phyloP scores from a whole-genome alignment of 2,888 invertebrate genomes.

The Phorcus lineatus region DNA sequence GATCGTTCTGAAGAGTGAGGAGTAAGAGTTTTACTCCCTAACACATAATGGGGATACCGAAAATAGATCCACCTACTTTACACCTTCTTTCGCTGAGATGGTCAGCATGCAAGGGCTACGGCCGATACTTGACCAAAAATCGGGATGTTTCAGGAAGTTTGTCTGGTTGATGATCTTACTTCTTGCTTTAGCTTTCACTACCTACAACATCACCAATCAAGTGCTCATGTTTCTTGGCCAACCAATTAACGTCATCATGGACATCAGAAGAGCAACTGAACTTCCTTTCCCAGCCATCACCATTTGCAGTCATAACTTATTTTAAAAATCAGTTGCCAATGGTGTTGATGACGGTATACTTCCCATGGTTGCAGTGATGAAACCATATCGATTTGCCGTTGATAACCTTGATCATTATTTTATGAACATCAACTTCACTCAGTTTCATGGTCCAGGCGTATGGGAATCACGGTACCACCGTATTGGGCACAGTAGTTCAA shows the following conservation, averaged over 20 bases:
- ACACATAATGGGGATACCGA: no score
- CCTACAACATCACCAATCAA: neutral
- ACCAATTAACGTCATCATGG: neutral
- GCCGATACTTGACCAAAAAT: neutral
- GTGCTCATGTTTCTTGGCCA: neutral
- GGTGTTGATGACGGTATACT: neutral
- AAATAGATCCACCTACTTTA: no score
- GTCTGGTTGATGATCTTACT: neutral
- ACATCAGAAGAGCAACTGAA: neutral
- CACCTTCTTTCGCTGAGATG: neutral
- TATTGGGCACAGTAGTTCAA: neutral
- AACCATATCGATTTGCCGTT: constrained; percentile 14
- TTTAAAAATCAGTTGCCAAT: neutral
- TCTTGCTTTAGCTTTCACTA: neutral
- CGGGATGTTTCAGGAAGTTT: neutral
- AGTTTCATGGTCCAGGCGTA: neutral
- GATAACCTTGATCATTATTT: neutral
- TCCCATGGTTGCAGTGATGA: neutral
- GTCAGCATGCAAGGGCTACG: neutral
- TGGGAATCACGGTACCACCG: neutral
- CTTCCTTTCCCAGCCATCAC: constrained; percentile 28
- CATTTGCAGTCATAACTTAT: constrained; percentile 29
- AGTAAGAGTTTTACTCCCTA: no score
- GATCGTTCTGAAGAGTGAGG: neutral
- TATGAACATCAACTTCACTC: neutral